phyloP scores from a whole-genome alignment of 1,140 invertebrate genomes.

The Apis dorsata region DNA sequence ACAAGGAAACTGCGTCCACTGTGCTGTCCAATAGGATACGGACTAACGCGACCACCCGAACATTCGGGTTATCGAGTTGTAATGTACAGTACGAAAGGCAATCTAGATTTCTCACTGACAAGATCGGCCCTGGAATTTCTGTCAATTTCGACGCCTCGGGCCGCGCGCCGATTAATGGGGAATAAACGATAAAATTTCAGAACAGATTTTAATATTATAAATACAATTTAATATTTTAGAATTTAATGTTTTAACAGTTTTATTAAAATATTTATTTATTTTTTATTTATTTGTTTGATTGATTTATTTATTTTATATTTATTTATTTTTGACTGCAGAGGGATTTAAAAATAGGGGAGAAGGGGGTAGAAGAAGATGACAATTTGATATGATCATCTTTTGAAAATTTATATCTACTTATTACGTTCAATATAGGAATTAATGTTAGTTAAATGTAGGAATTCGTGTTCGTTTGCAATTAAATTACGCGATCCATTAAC shows the following conservation, averaged over 20 bases:
- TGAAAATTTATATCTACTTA: too few species aligned
- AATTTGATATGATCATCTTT: too few species aligned
- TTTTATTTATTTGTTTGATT: too few species aligned
- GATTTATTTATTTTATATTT: too few species aligned
- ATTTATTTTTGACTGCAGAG: too few species aligned
- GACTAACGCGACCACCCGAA: conserved; percentile 60
- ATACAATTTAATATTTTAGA: too few species aligned
- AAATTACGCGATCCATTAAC: conserved; percentile 60
- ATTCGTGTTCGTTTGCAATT: conserved; percentile 52
- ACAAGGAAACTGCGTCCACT: conserved; percentile 65
- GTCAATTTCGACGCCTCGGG: conserved; percentile 42
- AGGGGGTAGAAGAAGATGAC: too few species aligned
- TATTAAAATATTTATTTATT: too few species aligned
- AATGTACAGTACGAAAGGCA: conserved; percentile 64
- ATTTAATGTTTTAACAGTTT: too few species aligned
- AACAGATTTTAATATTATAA: too few species aligned
- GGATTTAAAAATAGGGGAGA: too few species aligned
- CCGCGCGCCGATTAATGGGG: conserved; percentile 11
- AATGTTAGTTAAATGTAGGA: conserved; percentile 1
- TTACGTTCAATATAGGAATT: too few species aligned
- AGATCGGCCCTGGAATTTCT: conserved; percentile 50
- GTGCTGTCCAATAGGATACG: conserved; percentile 61
- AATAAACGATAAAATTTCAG: neutral
- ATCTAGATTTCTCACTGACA: conserved; percentile 59
- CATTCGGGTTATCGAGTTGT: conserved; percentile 66